These are phyloP conservation scores for Agapostemon virescens DNA, from an alignment of 2,888 invertebrate species.

Conservation along the genomic window DNA sequence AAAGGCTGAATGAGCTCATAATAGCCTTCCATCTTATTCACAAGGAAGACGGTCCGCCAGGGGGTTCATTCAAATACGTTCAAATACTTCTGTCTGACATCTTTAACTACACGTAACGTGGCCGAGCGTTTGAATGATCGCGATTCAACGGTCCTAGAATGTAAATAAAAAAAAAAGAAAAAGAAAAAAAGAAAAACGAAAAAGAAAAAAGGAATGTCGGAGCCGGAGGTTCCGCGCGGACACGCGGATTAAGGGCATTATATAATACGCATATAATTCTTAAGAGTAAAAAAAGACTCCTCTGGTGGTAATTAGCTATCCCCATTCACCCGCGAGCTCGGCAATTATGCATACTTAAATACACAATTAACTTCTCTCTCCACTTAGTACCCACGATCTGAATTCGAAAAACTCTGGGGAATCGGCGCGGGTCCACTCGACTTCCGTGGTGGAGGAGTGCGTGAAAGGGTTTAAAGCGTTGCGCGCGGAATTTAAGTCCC, in stretches of 20 bases:
- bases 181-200: not conserved
- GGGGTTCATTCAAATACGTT: slow-evolving; percentile 1
- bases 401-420: slow-evolving; percentile 60
- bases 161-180: not conserved
- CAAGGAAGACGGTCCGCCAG: not conserved
- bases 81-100: slow-evolving; percentile 8
- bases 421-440: slow-evolving; percentile 59
- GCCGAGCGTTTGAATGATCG: slow-evolving; percentile 13
- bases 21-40: slow-evolving; percentile 1
- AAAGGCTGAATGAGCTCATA: not conserved
- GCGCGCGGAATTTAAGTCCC: slow-evolving; percentile 48
- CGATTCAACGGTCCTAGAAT: slow-evolving; percentile 21
- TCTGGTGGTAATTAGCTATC: slow-evolving; percentile 56
- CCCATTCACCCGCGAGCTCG: slow-evolving; percentile 52
- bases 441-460: slow-evolving; percentile 54
- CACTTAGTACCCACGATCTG: slow-evolving; percentile 48
- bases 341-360: slow-evolving; percentile 62
- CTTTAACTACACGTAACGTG: slow-evolving; percentile 19
- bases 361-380: slow-evolving; percentile 60
- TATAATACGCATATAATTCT: slow-evolving; percentile 54
- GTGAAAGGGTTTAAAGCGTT: slow-evolving; percentile 57
- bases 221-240: slow-evolving; percentile 12
- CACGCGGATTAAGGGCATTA: slow-evolving; percentile 38
- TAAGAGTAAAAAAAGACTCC: slow-evolving; percentile 40
- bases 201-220: slow-evolving; percentile 37